Conservation (phyloP, 2,797 vertebrate species). For the Malurus leucopterus region DNA sequence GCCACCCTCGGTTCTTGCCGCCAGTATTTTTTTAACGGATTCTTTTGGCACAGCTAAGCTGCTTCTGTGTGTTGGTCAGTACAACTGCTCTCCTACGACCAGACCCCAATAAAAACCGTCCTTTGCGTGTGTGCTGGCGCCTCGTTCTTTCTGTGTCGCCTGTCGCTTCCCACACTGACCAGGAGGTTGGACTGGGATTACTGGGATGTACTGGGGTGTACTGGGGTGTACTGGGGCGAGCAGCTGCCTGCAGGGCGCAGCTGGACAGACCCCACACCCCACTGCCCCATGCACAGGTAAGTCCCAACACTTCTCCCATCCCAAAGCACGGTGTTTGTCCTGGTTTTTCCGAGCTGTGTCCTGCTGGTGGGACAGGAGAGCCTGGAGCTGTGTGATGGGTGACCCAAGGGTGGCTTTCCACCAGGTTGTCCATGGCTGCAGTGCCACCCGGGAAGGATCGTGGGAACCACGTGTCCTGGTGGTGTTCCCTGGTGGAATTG, state of each 20-base stretch:
- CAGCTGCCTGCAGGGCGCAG: not conserved
- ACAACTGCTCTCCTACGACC: slow-evolving; percentile 77
- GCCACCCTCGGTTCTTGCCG: slow-evolving; percentile 55
- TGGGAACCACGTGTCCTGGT: fast-evolving
- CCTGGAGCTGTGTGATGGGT: fast-evolving
- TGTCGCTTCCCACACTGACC: fast-evolving
- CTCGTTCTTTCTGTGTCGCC: not conserved
- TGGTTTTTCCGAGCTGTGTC: not conserved
- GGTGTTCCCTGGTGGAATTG: not conserved
- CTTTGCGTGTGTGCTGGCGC: slow-evolving; percentile 1
- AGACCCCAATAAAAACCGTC: slow-evolving; percentile 81
- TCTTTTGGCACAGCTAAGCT: slow-evolving; percentile 74
- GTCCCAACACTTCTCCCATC: not conserved
- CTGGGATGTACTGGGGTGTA: not conserved
- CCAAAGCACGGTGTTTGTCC: not conserved
- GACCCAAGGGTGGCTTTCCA: not conserved
- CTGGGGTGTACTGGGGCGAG: not conserved
- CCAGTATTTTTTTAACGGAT: slow-evolving; percentile 32
- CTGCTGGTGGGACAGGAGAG: not conserved
- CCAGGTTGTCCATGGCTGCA: fast-evolving
- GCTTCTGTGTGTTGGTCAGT: slow-evolving; percentile 74
- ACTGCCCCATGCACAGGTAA: not conserved
- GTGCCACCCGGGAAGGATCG: fast-evolving
- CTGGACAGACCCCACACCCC: fast-evolving
- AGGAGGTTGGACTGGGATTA: not conserved